Conservation (phyloP, 2,113 vertebrate genomes). For the Mionectes macconnelli region DNA sequence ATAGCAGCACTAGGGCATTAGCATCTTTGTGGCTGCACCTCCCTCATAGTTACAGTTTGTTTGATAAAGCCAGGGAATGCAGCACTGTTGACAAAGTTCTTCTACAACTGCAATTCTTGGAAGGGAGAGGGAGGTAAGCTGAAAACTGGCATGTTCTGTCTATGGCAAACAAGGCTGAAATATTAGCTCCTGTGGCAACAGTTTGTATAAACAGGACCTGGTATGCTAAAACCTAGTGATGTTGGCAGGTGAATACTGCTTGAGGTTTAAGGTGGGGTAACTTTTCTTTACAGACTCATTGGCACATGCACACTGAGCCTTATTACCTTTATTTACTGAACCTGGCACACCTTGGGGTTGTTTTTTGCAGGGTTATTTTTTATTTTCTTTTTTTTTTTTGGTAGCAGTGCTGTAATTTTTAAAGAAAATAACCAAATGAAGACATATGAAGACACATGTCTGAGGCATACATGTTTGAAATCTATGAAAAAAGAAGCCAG, state of each 20-base stretch:
- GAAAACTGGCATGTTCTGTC: neutral
- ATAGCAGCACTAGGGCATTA: neutral
- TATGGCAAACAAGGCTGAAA: neutral
- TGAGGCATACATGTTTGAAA: neutral
- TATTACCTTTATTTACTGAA: conserved; percentile 13
- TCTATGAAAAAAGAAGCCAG: neutral
- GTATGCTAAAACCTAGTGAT: neutral
- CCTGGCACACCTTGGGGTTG: neutral
- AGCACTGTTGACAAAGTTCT: neutral
- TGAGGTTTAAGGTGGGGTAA: conserved; percentile 39
- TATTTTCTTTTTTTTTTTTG: too few species aligned
- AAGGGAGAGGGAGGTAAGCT: neutral
- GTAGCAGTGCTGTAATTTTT: neutral
- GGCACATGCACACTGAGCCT: neutral
- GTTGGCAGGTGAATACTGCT: neutral
- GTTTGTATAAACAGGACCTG: neutral
- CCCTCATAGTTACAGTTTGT: neutral
- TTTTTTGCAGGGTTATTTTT: too few species aligned
- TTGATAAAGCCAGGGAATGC: neutral
- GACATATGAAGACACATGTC: neutral
- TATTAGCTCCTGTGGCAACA: neutral
- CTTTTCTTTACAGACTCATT: neutral
- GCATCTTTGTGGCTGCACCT: neutral
- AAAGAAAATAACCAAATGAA: neutral
- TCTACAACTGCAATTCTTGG: neutral